A percentile compares a stretch with the other conserved stretches of the same genome.
Conservation (phyloP, 1,140 invertebrate species). For the Anastatus disparis region DNA sequence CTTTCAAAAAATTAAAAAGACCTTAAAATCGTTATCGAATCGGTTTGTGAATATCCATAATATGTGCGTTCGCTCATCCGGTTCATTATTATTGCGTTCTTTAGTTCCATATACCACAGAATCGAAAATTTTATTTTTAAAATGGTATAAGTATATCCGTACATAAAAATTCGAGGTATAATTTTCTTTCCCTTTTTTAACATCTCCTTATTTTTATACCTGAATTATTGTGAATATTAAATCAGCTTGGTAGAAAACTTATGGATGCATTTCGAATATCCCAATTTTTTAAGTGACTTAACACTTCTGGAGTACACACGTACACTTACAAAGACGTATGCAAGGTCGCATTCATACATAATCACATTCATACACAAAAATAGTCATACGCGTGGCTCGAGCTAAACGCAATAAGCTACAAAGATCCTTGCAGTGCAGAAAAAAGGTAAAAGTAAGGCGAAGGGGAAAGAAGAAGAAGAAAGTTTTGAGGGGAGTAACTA, state of each 20-base stretch:
- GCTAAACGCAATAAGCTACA: constrained; percentile 39
- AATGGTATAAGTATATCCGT: background rate
- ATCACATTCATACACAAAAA: background rate
- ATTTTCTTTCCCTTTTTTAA: background rate
- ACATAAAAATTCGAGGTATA: background rate
- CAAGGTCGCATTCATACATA: background rate
- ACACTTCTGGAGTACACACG: background rate
- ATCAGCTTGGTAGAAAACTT: background rate
- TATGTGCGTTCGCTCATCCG: background rate
- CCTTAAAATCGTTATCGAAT: background rate
- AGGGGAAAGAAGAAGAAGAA: constrained; percentile 34
- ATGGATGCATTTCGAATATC: too few relatives aligned
- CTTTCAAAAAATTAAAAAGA: background rate
- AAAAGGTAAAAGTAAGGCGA: background rate
- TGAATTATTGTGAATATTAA: background rate
- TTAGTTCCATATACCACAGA: background rate
- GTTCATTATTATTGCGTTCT: background rate
- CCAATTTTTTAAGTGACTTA: background rate
- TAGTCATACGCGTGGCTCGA: constrained; percentile 43
- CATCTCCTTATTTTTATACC: background rate
- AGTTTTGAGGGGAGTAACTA: background rate
- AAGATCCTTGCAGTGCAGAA: constrained; percentile 38
- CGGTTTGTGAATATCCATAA: background rate
- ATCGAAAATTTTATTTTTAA: background rate
- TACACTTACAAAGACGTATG: background rate